Evolutionary conservation across 2,797 vertebrate genomes (phyloP).

Genomic region (Diplodus puntazzo): DNA sequence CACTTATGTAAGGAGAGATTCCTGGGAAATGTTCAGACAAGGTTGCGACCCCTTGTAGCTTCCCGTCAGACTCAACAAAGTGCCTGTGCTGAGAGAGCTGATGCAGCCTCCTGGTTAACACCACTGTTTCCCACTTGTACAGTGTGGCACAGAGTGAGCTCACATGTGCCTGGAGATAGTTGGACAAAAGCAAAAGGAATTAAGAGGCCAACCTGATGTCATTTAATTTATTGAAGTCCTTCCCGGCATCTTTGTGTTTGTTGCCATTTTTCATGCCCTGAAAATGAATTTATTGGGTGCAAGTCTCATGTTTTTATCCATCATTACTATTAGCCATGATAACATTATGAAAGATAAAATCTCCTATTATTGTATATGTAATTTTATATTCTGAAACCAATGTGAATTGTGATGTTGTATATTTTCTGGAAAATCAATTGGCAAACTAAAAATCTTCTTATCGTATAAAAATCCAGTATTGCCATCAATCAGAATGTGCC

Average conservation of each 20-base stretch:
- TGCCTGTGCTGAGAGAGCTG: slow-evolving; percentile 35
- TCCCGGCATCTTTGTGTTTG: not conserved
- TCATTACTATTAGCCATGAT: not conserved
- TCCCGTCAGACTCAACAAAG: slow-evolving; percentile 68
- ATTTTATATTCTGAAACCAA: not conserved
- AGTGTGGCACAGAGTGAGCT: slow-evolving; percentile 13
- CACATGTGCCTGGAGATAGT: not conserved
- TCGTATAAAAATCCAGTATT: not conserved
- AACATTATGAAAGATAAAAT: not conserved
- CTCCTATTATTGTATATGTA: not conserved
- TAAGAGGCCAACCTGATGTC: not conserved
- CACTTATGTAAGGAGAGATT: slow-evolving; percentile 61
- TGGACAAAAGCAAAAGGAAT: slow-evolving; percentile 9
- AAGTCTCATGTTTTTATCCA: not conserved
- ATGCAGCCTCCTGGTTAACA: slow-evolving; percentile 34
- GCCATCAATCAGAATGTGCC: not conserved
- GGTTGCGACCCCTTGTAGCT: slow-evolving; percentile 55
- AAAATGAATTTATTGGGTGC: not conserved
- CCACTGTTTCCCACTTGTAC: slow-evolving; percentile 9
- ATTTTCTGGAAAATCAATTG: slow-evolving; percentile 2
- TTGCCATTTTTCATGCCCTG: not conserved
- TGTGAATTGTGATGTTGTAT: not conserved
- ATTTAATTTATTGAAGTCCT: not conserved
- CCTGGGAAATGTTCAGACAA: slow-evolving; percentile 69
- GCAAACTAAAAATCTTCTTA: not conserved